Percentiles rank a stretch among this genome's conserved stretches.
Conservation (phyloP, 2,113 vertebrate species). For the Microtus richardsoni region DNA sequence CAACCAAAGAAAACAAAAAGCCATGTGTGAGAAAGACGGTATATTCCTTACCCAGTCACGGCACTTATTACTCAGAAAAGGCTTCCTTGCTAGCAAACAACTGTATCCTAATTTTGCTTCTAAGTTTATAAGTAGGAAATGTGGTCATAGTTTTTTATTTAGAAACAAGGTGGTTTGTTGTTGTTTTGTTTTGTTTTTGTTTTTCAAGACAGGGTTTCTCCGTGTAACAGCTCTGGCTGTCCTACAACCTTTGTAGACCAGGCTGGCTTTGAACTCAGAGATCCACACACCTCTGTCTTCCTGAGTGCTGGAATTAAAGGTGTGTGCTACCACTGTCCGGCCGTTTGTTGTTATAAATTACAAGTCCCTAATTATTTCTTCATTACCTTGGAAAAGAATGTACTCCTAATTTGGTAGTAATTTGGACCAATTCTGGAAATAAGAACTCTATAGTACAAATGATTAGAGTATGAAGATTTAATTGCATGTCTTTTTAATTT, state of each 20-base stretch:
- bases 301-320: too few relatives aligned
- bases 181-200: too few relatives aligned
- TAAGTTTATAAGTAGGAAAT: background rate
- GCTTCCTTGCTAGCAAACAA: background rate
- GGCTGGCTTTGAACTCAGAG: background rate
- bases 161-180: background rate
- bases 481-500: background rate
- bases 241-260: background rate
- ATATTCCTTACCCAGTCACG: background rate
- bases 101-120: background rate
- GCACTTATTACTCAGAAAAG: slow-evolving; percentile 25
- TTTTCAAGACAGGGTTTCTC: background rate
- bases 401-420: background rate
- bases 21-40: background rate
- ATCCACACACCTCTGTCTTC: background rate
- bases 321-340: too few relatives aligned
- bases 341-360: slow-evolving; percentile 1
- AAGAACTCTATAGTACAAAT: background rate
- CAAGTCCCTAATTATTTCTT: slow-evolving; percentile 16
- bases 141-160: slow-evolving; percentile 13
- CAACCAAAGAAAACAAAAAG: background rate
- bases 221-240: background rate
- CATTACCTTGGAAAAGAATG: slow-evolving; percentile 45
- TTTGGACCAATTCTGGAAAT: background rate
- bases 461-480: background rate